Evolutionary conservation across 2,888 invertebrate species (phyloP).

Genomic region (Hypomecis atomaria): DNA sequence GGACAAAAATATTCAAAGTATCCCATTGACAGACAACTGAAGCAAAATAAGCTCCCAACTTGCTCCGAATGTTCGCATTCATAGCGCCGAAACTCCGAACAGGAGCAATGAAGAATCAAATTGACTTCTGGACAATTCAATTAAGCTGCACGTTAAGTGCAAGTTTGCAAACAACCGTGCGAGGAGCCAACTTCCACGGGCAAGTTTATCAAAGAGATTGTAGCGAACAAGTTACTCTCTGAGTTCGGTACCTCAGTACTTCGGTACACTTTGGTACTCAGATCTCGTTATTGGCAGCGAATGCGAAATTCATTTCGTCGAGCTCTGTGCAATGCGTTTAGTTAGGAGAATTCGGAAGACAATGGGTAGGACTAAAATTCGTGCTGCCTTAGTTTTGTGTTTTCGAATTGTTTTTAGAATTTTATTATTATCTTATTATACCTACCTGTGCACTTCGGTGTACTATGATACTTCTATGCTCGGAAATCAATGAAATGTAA

Average conservation of each 20-base stretch:
- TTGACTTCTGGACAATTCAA: slow-evolving; percentile 81
- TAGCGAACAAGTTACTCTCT: slow-evolving; percentile 74
- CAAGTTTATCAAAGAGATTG: slow-evolving; percentile 71
- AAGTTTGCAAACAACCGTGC: slow-evolving; percentile 77
- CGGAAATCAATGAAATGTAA: too few species aligned
- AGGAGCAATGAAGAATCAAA: slow-evolving; percentile 68
- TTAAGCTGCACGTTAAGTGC: slow-evolving; percentile 78
- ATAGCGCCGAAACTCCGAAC: slow-evolving; percentile 36
- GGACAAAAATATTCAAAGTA: slow-evolving; percentile 39
- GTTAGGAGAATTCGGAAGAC: not conserved
- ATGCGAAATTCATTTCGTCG: slow-evolving; percentile 17
- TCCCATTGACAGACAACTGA: slow-evolving; percentile 2
- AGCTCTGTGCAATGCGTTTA: slow-evolving; percentile 5
- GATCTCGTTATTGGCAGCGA: slow-evolving; percentile 12
- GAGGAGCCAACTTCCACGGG: slow-evolving; percentile 67
- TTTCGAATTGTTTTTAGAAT: too few species aligned
- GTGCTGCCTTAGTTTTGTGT: too few species aligned
- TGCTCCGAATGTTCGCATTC: slow-evolving; percentile 30
- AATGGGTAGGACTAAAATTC: too few species aligned
- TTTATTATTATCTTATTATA: too few species aligned
- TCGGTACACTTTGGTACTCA: slow-evolving; percentile 21
- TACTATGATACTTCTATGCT: too few species aligned
- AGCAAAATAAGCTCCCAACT: slow-evolving; percentile 22
- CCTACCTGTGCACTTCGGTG: too few species aligned
- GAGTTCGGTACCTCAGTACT: slow-evolving; percentile 40